These are phyloP conservation scores for Camelus bactrianus DNA, from an alignment of 2,113 vertebrate species.

Conservation along the genomic window DNA sequence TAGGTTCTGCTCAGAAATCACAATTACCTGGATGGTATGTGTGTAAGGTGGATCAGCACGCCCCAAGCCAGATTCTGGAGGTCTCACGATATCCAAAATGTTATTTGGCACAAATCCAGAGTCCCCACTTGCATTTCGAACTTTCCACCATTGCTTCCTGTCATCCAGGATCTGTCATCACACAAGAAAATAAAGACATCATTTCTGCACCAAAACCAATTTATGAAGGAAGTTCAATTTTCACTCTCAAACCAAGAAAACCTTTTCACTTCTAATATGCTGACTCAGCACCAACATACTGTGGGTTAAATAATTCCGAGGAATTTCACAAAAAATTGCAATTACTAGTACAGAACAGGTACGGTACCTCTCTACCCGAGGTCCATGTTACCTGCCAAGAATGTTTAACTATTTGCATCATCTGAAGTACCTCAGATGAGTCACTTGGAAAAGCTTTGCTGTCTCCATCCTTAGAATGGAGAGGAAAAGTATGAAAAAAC, in stretches of 20 bases:
- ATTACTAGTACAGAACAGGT: background rate
- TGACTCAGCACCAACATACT: background rate
- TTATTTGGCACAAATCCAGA: slow-evolving; percentile 99
- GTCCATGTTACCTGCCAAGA: background rate
- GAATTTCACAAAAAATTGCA: background rate
- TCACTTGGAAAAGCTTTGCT: background rate
- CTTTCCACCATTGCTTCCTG: slow-evolving; percentile 99
- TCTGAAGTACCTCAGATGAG: background rate
- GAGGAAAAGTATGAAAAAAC: background rate
- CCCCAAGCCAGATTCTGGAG: slow-evolving; percentile 86
- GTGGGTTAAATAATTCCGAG: background rate
- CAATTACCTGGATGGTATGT: slow-evolving; percentile 95
- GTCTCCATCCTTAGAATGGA: background rate
- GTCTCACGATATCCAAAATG: slow-evolving; percentile 93
- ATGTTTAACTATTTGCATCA: background rate
- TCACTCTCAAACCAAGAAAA: background rate
- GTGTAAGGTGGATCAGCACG: slow-evolving; percentile 92
- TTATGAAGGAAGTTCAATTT: background rate
- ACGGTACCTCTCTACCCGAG: background rate
- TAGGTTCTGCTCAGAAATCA: background rate
- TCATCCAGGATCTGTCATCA: slow-evolving; percentile 94
- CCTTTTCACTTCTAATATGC: background rate
- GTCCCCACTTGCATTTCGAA: slow-evolving; percentile 91
- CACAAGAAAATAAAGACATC: background rate
- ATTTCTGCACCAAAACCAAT: background rate